Conservation (phyloP, 2,113 vertebrate genomes). For the Pollachius pollachius region DNA sequence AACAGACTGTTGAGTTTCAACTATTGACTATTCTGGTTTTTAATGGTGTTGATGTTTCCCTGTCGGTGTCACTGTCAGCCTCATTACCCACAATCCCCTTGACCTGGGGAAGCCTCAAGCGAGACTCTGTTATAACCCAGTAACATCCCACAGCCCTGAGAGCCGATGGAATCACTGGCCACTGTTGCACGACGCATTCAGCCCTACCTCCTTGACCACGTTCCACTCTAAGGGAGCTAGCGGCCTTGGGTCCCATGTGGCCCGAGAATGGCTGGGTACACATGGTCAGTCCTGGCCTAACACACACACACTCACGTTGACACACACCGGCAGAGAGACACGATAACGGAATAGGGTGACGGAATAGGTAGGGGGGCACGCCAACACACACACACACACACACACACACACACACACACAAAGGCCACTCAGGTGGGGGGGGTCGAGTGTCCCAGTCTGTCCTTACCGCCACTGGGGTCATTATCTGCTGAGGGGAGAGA, state of each 20-base stretch:
- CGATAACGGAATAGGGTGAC: no score
- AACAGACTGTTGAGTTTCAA: no score
- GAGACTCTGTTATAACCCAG: not conserved
- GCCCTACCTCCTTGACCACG: no score
- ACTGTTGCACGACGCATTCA: not conserved
- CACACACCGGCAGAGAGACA: not conserved
- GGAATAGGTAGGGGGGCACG: not conserved
- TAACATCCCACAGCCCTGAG: not conserved
- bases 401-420: slow-evolving; percentile 9
- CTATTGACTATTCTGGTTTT: no score
- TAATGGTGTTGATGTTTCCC: no score
- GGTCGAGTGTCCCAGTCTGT: not conserved
- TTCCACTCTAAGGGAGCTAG: no score
- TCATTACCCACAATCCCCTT: not conserved
- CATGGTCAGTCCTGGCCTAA: not conserved
- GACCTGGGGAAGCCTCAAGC: not conserved
- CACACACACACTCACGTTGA: not conserved
- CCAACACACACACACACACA: not conserved
- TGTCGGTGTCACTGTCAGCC: not conserved
- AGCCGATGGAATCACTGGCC: not conserved
- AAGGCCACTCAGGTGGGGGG: not conserved
- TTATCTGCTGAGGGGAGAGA: slow-evolving; percentile 43
- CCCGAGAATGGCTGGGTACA: no score
- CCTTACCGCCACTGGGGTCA: slow-evolving; percentile 58
- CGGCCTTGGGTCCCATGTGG: no score